Conservation (phyloP, 2,797 vertebrate species). For the Xiphorhynchus erythropygius region DNA sequence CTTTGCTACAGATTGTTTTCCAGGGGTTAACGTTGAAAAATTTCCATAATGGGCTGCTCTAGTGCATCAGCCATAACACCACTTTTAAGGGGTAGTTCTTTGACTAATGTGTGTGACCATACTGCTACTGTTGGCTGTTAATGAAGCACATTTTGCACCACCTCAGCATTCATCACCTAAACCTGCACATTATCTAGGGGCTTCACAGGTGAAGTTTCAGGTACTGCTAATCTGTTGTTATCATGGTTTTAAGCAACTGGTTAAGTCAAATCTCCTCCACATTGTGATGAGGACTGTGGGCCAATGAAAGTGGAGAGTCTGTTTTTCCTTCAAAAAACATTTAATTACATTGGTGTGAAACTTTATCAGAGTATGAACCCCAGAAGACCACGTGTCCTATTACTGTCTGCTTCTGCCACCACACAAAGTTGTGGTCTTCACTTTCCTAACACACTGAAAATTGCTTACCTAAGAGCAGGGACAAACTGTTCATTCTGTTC, state of each 20-base stretch:
- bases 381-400: not conserved
- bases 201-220: not conserved
- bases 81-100: not conserved
- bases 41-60: not conserved
- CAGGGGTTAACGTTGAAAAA: not conserved
- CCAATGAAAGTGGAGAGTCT: not conserved
- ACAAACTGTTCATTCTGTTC: not conserved
- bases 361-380: not conserved
- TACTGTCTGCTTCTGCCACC: not conserved
- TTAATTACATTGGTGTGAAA: not conserved
- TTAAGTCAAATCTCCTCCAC: not conserved
- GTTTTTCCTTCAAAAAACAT: not conserved
- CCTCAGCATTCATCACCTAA: not conserved
- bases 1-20: not conserved
- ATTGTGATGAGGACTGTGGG: not conserved
- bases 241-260: not conserved
- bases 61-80: not conserved
- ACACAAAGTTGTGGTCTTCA: not conserved
- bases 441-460: not conserved
- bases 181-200: not conserved
- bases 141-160: not conserved
- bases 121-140: not conserved
- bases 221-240: not conserved
- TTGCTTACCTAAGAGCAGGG: not conserved
- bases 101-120: accelerated